A percentile compares a stretch with the other conserved stretches of the same genome.
Conservation (phyloP, 2,113 vertebrate species). For the Salvator merianae region DNA sequence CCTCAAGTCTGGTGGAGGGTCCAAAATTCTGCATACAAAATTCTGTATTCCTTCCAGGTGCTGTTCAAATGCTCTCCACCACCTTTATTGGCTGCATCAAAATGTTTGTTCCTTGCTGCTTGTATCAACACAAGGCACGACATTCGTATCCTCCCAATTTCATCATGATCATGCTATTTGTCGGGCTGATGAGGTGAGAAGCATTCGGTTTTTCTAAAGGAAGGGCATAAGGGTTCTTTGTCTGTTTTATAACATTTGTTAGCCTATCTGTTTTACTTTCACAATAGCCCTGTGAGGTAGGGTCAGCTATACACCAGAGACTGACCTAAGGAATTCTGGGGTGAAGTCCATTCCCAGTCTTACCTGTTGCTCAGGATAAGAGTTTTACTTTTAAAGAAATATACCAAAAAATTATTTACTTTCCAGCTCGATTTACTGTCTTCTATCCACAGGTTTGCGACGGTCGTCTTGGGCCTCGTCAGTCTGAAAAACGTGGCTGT, state of each 20-base stretch:
- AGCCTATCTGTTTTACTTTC: too few relatives aligned
- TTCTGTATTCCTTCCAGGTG: constrained; percentile 72
- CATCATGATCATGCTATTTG: constrained; percentile 95
- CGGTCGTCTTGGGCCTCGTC: constrained; percentile 92
- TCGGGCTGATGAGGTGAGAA: constrained; percentile 91
- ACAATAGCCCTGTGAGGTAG: too few relatives aligned
- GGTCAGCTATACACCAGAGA: too few relatives aligned
- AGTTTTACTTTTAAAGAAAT: not conserved
- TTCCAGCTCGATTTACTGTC: not conserved
- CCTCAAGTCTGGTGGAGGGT: too few relatives aligned
- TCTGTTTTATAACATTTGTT: too few relatives aligned
- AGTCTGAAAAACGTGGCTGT: constrained; percentile 96
- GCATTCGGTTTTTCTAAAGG: rapidly evolving
- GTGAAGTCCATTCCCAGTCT: not conserved
- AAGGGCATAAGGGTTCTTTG: not conserved
- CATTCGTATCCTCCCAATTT: constrained; percentile 90
- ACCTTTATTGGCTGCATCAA: constrained; percentile 91
- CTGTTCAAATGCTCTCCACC: constrained; percentile 96
- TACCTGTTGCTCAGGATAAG: not conserved
- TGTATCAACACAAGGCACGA: constrained; percentile 90
- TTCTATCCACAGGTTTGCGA: constrained; percentile 82
- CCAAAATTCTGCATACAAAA: too few relatives aligned
- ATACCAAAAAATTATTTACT: not conserved
- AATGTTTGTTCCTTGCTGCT: constrained; percentile 89
- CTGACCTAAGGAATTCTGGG: too few relatives aligned